Evolutionary conservation across 2,113 vertebrate genomes (phyloP).

Genomic region (Eptesicus fuscus): DNA sequence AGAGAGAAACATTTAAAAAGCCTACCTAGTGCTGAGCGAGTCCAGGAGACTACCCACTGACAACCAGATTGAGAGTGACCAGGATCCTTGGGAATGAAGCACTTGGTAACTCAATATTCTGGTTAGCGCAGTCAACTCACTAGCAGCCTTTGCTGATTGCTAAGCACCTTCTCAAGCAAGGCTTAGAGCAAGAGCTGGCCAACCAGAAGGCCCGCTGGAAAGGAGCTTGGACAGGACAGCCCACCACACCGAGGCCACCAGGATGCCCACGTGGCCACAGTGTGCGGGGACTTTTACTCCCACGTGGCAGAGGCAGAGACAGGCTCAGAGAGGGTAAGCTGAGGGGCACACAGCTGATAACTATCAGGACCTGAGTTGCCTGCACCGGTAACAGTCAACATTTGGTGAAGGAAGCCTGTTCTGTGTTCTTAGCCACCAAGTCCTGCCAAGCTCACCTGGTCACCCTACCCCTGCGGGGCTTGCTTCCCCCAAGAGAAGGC

Average conservation of each 20-base stretch:
- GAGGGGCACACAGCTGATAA: neutral
- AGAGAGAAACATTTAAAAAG: neutral
- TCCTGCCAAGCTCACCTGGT: neutral
- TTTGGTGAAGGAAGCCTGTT: neutral
- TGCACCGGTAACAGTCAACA: neutral
- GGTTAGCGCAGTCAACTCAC: neutral
- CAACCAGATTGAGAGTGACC: neutral
- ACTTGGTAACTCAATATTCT: constrained; percentile 29
- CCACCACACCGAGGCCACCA: too few species aligned
- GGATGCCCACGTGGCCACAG: neutral
- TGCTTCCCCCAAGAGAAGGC: neutral
- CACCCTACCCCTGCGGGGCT: accelerated
- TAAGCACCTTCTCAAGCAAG: neutral
- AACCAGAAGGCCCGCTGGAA: neutral
- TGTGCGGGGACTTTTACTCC: neutral
- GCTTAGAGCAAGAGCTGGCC: neutral
- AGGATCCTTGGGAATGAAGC: neutral
- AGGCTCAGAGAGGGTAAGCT: neutral
- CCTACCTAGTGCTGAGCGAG: neutral
- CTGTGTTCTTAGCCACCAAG: neutral
- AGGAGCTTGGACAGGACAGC: neutral
- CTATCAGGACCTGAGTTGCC: neutral
- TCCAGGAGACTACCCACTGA: neutral
- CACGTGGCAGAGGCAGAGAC: neutral
- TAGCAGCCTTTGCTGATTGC: neutral